Evolutionary conservation across 1,140 invertebrate genomes (phyloP).

Genomic region (Drosophila saltans): DNA sequence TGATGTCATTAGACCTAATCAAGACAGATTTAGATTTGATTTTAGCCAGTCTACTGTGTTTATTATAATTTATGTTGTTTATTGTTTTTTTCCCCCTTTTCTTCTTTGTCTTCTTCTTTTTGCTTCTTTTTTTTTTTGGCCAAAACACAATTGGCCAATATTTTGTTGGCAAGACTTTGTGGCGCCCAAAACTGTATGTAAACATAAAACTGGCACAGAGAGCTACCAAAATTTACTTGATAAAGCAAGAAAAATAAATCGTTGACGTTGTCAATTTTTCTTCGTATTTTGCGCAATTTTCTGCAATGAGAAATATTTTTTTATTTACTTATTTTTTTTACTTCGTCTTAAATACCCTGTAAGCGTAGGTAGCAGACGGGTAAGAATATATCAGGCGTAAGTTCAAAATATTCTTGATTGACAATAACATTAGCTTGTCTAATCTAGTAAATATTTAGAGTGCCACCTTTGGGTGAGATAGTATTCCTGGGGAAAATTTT

Average conservation of each 20-base stretch:
- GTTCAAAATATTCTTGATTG: not conserved
- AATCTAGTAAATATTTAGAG: not conserved
- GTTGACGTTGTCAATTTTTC: conserved; percentile 63
- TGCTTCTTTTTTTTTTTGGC: conserved; percentile 34
- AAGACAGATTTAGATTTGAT: conserved; percentile 60
- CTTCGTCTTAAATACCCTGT: conserved; percentile 8
- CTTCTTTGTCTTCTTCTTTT: conserved; percentile 44
- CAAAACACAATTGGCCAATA: conserved; percentile 38
- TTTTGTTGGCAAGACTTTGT: conserved; percentile 39
- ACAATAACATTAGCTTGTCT: not conserved
- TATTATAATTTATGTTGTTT: conserved; percentile 30
- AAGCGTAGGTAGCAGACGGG: not conserved
- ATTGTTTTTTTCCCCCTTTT: conserved; percentile 40
- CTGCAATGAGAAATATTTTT: conserved; percentile 29
- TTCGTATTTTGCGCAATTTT: conserved; percentile 53
- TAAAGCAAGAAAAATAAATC: conserved; percentile 64
- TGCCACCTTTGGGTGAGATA: too few species aligned
- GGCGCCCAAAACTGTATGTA: conserved; percentile 41
- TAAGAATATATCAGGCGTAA: not conserved
- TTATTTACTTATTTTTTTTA: conserved; percentile 14
- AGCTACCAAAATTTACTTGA: conserved; percentile 44
- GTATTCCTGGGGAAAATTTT: too few species aligned
- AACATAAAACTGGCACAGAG: conserved; percentile 69
- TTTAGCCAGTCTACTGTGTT: not conserved
- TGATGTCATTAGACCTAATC: conserved; percentile 63